Evolutionary conservation across 2,113 vertebrate species (phyloP).

Genomic region (Dolichallabes microphthalmus): DNA sequence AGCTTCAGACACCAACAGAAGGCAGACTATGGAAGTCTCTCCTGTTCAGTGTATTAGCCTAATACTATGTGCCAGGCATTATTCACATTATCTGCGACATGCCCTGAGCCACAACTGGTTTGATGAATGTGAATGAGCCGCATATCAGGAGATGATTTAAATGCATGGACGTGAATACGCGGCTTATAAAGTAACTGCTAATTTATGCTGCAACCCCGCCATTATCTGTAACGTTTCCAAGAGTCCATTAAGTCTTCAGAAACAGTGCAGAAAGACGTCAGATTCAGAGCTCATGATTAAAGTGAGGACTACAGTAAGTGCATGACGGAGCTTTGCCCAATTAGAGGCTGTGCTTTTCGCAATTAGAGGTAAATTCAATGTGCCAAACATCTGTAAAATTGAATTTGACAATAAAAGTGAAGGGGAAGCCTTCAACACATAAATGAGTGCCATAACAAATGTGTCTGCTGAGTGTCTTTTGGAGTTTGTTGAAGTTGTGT

Average conservation of each 20-base stretch:
- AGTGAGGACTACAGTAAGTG: constrained; percentile 51
- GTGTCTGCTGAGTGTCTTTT: constrained; percentile 21
- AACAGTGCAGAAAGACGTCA: constrained; percentile 35
- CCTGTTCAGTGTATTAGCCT: constrained; percentile 28
- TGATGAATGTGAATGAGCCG: constrained; percentile 47
- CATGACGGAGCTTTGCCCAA: constrained; percentile 39
- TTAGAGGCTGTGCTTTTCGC: constrained; percentile 43
- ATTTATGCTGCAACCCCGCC: constrained; percentile 47
- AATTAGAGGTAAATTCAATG: constrained; percentile 52
- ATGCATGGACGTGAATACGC: constrained; percentile 39
- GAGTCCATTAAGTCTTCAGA: constrained; percentile 55
- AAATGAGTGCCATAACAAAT: constrained; percentile 35
- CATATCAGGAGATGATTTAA: constrained; percentile 47
- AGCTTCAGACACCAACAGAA: not conserved
- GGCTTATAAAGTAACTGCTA: constrained; percentile 44
- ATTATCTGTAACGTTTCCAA: constrained; percentile 52
- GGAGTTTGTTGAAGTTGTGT: constrained; percentile 8
- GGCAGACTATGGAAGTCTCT: not conserved
- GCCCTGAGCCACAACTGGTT: constrained; percentile 19
- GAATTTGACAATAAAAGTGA: constrained; percentile 41
- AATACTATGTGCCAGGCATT: constrained; percentile 37
- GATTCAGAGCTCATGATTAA: constrained; percentile 44
- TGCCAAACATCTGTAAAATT: constrained; percentile 42
- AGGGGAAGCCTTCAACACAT: constrained; percentile 19
- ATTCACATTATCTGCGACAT: constrained; percentile 44